phyloP scores from a whole-genome alignment of 2,797 vertebrate species.

The Epinephelus malabaricus region DNA sequence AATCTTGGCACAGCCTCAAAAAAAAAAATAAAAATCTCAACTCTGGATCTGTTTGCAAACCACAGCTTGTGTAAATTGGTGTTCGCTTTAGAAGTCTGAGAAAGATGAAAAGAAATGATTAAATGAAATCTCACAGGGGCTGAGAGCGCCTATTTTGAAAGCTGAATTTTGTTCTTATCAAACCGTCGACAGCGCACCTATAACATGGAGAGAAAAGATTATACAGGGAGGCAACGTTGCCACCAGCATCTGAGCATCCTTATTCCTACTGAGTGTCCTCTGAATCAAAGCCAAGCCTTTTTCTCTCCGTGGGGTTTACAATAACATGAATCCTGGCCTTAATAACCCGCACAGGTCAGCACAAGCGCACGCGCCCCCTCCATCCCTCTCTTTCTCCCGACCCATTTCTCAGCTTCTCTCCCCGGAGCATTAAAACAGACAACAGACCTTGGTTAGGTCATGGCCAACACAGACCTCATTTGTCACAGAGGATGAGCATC shows the following conservation, averaged over 20 bases:
- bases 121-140: conserved; percentile 53
- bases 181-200: conserved; percentile 20
- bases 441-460: conserved; percentile 81
- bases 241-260: conserved; percentile 50
- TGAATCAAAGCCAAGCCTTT: conserved; percentile 70
- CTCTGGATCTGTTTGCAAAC: conserved; percentile 38
- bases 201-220: conserved; percentile 41
- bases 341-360: conserved; percentile 76
- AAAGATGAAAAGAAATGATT: conserved; percentile 48
- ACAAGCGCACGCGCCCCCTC: conserved; percentile 46
- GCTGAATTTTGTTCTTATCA: conserved; percentile 23
- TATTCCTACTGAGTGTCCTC: conserved; percentile 68
- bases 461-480: conserved; percentile 81
- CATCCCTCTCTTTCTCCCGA: conserved; percentile 50
- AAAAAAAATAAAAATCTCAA: background rate
- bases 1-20: conserved; percentile 27
- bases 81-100: conserved; percentile 16
- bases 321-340: conserved; percentile 68
- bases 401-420: conserved; percentile 76
- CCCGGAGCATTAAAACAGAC: conserved; percentile 80
- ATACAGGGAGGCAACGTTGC: conserved; percentile 38
- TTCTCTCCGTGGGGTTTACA: conserved; percentile 63
- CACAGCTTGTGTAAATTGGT: conserved; percentile 40
- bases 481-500: conserved; percentile 79
- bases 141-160: conserved; percentile 38